Conservation (phyloP, 1,140 invertebrate species). For the Diachasma alloeum region DNA sequence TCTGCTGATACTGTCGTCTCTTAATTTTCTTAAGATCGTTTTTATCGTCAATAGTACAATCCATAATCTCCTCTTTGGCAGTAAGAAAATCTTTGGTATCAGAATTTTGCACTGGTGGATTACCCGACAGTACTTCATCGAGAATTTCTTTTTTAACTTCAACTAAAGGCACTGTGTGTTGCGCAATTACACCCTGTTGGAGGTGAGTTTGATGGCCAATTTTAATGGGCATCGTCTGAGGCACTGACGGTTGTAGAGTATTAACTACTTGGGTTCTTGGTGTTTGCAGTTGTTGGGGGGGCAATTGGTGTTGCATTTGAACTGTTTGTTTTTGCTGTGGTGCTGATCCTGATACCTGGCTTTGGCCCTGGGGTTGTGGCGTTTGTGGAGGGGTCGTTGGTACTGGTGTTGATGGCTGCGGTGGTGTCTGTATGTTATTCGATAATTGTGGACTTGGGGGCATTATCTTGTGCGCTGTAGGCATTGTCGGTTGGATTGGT, state of each 20-base stretch:
- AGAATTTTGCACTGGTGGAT: slow-evolving; percentile 52
- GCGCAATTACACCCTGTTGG: slow-evolving; percentile 52
- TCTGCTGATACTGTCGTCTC: slow-evolving; percentile 84
- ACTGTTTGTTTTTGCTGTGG: not conserved
- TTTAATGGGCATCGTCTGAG: slow-evolving; percentile 43
- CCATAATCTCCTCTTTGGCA: slow-evolving; percentile 64
- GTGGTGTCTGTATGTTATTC: slow-evolving; percentile 31
- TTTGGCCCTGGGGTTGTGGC: slow-evolving; percentile 28
- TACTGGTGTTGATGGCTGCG: slow-evolving; percentile 21
- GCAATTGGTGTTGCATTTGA: slow-evolving; percentile 26
- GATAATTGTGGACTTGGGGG: slow-evolving; percentile 40
- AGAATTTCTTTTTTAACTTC: slow-evolving; percentile 64
- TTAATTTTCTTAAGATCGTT: slow-evolving; percentile 81
- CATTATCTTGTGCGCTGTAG: slow-evolving; percentile 34
- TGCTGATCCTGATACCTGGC: not conserved
- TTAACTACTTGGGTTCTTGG: slow-evolving; percentile 31
- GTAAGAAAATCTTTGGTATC: slow-evolving; percentile 65
- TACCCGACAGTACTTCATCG: slow-evolving; percentile 56
- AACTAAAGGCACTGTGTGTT: slow-evolving; percentile 61
- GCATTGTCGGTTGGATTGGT: slow-evolving; percentile 47
- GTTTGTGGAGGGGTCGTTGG: slow-evolving; percentile 22
- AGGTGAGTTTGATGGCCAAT: slow-evolving; percentile 50
- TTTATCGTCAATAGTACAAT: slow-evolving; percentile 61
- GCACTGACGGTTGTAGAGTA: slow-evolving; percentile 46
- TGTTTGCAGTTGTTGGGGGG: slow-evolving; percentile 21